Conservation (phyloP, 1,140 invertebrate species). For the Melanaphis sacchari region DNA sequence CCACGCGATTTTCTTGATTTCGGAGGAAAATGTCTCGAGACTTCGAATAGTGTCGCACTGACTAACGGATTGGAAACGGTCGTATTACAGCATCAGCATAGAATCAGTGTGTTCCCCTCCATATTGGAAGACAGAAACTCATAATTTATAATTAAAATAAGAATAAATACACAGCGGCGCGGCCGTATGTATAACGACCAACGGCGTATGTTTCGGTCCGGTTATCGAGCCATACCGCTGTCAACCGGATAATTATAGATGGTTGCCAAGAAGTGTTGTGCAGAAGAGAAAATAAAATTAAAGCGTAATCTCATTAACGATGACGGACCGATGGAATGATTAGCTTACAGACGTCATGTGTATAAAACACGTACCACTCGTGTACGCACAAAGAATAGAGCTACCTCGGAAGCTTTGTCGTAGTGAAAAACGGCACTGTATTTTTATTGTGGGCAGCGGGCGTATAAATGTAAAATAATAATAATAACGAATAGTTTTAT, state of each 20-base stretch:
- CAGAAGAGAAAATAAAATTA: not conserved
- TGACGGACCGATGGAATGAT: conserved; percentile 28
- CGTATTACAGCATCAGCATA: conserved; percentile 30
- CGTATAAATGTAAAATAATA: not conserved
- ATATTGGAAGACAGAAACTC: conserved; percentile 19
- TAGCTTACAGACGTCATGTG: conserved; percentile 38
- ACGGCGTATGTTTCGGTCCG: conserved; percentile 42
- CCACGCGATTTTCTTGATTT: not conserved
- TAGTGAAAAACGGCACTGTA: not conserved
- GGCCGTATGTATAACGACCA: conserved; percentile 12
- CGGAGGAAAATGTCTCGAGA: not conserved
- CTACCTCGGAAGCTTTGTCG: not conserved
- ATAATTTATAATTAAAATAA: conserved; percentile 57
- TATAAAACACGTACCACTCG: not conserved
- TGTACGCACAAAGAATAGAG: not conserved
- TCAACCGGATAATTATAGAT: conserved; percentile 54
- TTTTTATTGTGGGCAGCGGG: not conserved
- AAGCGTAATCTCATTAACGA: not conserved
- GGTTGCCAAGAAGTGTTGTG: conserved; percentile 37
- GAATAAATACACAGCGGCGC: conserved; percentile 30
- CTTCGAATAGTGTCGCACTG: conserved; percentile 23
- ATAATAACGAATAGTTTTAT: conserved; percentile 3
- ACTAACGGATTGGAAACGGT: conserved; percentile 40
- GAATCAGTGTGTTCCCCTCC: conserved; percentile 17
- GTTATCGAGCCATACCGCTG: conserved; percentile 32